phyloP scores from a whole-genome alignment of 2,797 vertebrate genomes.

The Phrynocephalus vlangalii region DNA sequence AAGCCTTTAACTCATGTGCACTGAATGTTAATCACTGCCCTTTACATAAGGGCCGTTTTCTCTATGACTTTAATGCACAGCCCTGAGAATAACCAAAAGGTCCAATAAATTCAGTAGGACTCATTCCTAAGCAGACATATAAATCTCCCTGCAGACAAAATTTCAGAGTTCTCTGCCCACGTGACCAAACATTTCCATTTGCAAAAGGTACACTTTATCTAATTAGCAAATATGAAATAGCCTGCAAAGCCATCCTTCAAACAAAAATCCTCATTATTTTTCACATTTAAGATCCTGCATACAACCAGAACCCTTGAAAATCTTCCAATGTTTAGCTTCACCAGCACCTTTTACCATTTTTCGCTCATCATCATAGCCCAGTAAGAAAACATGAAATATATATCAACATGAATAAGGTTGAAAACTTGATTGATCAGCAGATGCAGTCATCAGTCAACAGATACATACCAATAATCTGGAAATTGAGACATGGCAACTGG shows the following conservation, averaged over 20 bases:
- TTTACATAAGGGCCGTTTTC: constrained; percentile 59
- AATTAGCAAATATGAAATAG: background rate
- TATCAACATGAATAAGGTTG: too few relatives aligned
- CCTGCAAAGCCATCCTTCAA: background rate
- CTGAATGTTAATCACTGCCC: constrained; percentile 43
- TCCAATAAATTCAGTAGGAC: background rate
- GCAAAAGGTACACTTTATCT: constrained; percentile 16
- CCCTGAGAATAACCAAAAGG: background rate
- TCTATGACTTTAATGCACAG: constrained; percentile 57
- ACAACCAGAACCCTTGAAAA: background rate
- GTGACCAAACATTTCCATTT: constrained; percentile 32
- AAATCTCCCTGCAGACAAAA: constrained; percentile 23
- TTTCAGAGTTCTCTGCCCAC: constrained; percentile 50
- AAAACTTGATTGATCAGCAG: too few relatives aligned
- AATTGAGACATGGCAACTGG: too few relatives aligned
- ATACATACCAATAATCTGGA: background rate
- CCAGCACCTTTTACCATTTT: background rate
- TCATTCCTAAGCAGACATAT: background rate
- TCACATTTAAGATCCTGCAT: background rate
- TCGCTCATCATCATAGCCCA: too few relatives aligned
- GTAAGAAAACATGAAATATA: background rate
- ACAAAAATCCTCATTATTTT: background rate
- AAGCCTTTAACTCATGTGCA: constrained; percentile 3
- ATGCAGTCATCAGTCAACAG: too few relatives aligned
- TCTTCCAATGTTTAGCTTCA: constrained; percentile 26